Evolutionary conservation across 2,113 vertebrate genomes (phyloP), one percentile per base, ranked within the genome.

Genomic region (Piaya cayana): DNA sequence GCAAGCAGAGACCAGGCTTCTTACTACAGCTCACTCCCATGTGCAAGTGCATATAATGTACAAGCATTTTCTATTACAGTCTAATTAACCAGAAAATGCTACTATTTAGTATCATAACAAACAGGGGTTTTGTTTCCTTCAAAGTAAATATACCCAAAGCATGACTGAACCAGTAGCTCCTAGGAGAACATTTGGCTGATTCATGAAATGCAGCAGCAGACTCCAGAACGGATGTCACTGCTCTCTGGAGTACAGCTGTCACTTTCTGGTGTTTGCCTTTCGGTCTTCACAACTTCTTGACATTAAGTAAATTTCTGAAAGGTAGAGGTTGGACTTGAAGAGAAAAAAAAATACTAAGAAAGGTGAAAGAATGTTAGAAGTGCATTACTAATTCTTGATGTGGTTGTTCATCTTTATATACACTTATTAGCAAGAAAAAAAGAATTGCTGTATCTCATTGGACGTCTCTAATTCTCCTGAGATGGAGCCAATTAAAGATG

Each of bases 201-300:
- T 75, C 71, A 83, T 77, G 59, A 69, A 80, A 77, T 17, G 55
- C 55, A 52, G 32, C 1, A 1, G 45, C 70, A 90, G 71, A 23
- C 49, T 88, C 67, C 91, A 63, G 72, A 55, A 82, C 0, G 29
- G 62, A 64, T 77, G 56, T 49, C 83, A 30, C 47, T 36, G 49
- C 88, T 87, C 93, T 83, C 92, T 75, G 43, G 93, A 93, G 93
- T 74, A 20, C 18, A 75, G 39, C 82, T 97, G 93, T 94, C 94
- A 64, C 60, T 77, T 86, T 43, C 20, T 6, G 17, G 13, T 63
- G 67, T 70, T 95, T 90, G 56, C 71, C 43, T 90, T 94, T 83
- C 72, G 50, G 12, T 95, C 60, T 77, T 68, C 5, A 2, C 16
- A 88, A 75, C 58, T 90, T 83, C 22, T 56, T 90, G 85, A 81